Evolutionary conservation across 2,113 vertebrate species (phyloP).

Genomic region (Girardinichthys multiradiatus): DNA sequence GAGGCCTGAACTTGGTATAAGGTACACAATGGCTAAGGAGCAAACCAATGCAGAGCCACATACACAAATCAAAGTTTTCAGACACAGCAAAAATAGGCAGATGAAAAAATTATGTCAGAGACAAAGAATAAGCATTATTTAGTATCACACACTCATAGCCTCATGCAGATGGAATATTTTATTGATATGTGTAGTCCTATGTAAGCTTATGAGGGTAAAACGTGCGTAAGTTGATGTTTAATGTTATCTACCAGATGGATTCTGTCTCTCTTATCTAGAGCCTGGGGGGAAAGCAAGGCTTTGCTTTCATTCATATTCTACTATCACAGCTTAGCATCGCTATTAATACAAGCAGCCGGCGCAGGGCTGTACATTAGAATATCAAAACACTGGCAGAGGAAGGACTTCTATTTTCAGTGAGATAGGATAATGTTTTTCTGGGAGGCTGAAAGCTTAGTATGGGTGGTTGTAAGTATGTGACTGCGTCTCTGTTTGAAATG

Average conservation of each 20-base stretch:
- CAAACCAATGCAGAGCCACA: neutral
- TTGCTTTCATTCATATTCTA: conserved; percentile 71
- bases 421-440: conserved; percentile 55
- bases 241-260: conserved; percentile 75
- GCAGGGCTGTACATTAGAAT: conserved; percentile 60
- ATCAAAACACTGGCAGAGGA: conserved; percentile 64
- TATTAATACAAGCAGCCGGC: conserved; percentile 68
- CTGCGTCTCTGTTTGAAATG: conserved; percentile 13
- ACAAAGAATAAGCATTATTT: conserved; percentile 27
- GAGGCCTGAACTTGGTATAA: neutral
- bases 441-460: conserved; percentile 47
- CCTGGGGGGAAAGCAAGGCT: conserved; percentile 58
- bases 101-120: conserved; percentile 15
- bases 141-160: conserved; percentile 23
- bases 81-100: conserved; percentile 1
- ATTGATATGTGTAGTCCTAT: conserved; percentile 66
- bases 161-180: conserved; percentile 47
- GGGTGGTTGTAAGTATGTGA: conserved; percentile 24
- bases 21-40: neutral
- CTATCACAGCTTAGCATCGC: conserved; percentile 69
- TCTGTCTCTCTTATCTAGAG: conserved; percentile 62
- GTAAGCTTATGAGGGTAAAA: conserved; percentile 68
- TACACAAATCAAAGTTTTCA: neutral
- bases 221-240: conserved; percentile 65
- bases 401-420: conserved; percentile 59